These are phyloP conservation scores for Scaptomyza graminum DNA, from an alignment of 1,140 invertebrate genomes.

Conservation along the genomic window DNA sequence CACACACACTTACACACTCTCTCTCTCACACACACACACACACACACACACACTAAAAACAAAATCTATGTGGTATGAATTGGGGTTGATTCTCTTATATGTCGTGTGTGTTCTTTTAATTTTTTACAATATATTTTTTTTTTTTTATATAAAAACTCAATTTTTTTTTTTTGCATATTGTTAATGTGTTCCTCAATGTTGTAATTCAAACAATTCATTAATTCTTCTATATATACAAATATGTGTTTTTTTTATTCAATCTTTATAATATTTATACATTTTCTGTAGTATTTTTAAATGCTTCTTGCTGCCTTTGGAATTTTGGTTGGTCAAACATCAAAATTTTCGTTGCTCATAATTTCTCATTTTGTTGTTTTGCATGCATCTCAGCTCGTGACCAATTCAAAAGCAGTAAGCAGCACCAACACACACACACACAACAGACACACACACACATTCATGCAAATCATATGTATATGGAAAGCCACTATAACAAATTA, in stretches of 20 bases:
- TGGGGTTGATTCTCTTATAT: constrained; percentile 31
- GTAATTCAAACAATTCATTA: constrained; percentile 41
- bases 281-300: constrained; percentile 41
- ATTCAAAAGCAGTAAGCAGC: constrained; percentile 62
- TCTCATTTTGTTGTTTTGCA: constrained; percentile 64
- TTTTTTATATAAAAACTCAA: background rate
- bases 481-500: constrained; percentile 73
- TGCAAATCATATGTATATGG: constrained; percentile 60
- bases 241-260: constrained; percentile 20
- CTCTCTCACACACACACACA: constrained; percentile 29
- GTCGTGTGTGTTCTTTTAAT: constrained; percentile 59
- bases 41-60: constrained; percentile 18
- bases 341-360: constrained; percentile 9
- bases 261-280: constrained; percentile 23
- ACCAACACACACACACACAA: constrained; percentile 16
- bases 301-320: constrained; percentile 62
- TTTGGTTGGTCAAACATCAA: constrained; percentile 33
- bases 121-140: too few species aligned
- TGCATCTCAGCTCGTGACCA: constrained; percentile 30
- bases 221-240: constrained; percentile 23
- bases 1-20: constrained; percentile 27
- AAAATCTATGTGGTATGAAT: constrained; percentile 1
- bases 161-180: constrained; percentile 47
- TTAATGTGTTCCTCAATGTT: constrained; percentile 63
- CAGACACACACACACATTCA: constrained; percentile 23